Percentiles rank a stretch among this genome's conserved stretches.
Conservation (phyloP, 2,797 vertebrate genomes). For the Crenichthys baileyi region DNA sequence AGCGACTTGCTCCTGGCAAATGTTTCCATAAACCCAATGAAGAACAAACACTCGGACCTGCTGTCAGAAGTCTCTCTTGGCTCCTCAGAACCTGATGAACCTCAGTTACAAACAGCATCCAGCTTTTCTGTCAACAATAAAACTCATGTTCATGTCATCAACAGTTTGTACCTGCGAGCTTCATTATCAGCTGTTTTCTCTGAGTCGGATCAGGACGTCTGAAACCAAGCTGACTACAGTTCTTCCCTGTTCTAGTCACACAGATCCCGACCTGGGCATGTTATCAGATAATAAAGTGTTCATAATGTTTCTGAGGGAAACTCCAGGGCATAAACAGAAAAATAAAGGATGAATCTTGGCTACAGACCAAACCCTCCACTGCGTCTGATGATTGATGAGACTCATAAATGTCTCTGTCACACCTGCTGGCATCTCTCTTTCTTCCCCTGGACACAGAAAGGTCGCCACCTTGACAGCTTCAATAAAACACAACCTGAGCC, state of each 20-base stretch:
- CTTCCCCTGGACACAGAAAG: slow-evolving; percentile 45
- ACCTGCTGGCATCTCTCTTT: slow-evolving; percentile 37
- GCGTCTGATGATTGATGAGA: slow-evolving; percentile 37
- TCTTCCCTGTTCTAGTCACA: neutral
- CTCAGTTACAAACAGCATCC: neutral
- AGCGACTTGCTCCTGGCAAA: neutral
- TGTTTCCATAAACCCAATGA: neutral
- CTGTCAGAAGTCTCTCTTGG: neutral
- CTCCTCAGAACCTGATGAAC: neutral
- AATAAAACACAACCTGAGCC: slow-evolving; percentile 55
- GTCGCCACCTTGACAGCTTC: slow-evolving; percentile 57
- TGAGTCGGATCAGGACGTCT: neutral
- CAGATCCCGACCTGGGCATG: neutral
- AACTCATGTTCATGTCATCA: neutral
- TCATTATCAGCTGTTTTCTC: neutral
- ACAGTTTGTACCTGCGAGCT: neutral
- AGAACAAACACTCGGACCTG: neutral
- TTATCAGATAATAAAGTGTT: neutral
- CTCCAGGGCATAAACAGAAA: neutral
- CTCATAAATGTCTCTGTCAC: slow-evolving; percentile 33
- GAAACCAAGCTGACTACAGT: neutral
- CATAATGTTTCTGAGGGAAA: neutral
- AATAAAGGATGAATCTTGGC: slow-evolving; percentile 6
- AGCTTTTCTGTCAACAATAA: neutral
- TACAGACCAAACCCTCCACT: slow-evolving; percentile 5